These are phyloP conservation scores for Penaeus japonicus DNA, from an alignment of 1,140 invertebrate species.

Conservation along the genomic window DNA sequence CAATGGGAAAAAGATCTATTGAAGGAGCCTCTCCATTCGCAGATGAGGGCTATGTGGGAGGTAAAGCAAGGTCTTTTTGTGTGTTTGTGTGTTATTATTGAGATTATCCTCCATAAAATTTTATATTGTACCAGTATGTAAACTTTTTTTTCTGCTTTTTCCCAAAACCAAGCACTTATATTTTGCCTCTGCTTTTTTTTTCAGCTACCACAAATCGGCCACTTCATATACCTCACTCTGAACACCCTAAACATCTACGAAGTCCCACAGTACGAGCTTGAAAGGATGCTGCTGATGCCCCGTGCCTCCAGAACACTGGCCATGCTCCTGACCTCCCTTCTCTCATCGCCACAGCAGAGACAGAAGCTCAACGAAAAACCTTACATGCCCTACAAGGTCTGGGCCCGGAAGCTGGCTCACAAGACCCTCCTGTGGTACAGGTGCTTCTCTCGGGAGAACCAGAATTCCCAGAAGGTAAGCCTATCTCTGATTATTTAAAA, in stretches of 20 bases:
- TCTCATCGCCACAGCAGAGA: constrained; percentile 64
- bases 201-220: constrained; percentile 68
- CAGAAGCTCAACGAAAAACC: constrained; percentile 65
- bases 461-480: constrained; percentile 66
- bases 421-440: constrained; percentile 70
- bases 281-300: constrained; percentile 71
- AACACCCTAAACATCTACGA: constrained; percentile 66
- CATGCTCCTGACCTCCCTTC: constrained; percentile 70
- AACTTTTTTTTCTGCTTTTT: too few relatives aligned
- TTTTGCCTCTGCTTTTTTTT: neutral
- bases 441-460: constrained; percentile 66
- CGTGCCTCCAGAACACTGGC: constrained; percentile 69
- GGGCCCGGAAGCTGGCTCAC: constrained; percentile 68
- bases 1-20: constrained; percentile 65
- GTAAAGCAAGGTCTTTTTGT: constrained; percentile 57
- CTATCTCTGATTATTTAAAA: neutral
- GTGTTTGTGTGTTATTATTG: constrained; percentile 13
- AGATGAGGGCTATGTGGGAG: constrained; percentile 67
- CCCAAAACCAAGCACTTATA: neutral
- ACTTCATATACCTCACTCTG: constrained; percentile 70
- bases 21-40: constrained; percentile 59
- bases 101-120: too few relatives aligned
- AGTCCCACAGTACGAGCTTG: constrained; percentile 71
- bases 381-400: constrained; percentile 71
- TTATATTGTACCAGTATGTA: too few relatives aligned